These are phyloP conservation scores for Drosophila nasuta DNA, from an alignment of 1,140 invertebrate species.

Conservation along the genomic window DNA sequence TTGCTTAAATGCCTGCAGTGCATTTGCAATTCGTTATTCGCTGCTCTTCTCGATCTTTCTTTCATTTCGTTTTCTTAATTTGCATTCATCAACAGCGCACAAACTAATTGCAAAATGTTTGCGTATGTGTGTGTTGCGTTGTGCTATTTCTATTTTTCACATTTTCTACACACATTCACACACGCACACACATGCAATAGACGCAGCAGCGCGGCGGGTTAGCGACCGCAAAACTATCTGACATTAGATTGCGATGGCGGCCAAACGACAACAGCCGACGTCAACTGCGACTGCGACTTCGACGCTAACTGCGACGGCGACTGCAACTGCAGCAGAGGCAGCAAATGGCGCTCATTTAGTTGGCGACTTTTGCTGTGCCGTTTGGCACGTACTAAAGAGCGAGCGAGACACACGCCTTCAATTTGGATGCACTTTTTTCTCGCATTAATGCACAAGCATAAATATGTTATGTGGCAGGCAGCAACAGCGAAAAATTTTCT, in stretches of 20 bases:
- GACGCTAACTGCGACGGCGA: constrained; percentile 13
- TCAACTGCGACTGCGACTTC: constrained; percentile 18
- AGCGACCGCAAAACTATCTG: constrained; percentile 85
- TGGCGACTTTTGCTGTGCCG: constrained; percentile 49
- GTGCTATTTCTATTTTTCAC: constrained; percentile 68
- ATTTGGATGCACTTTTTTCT: constrained; percentile 44
- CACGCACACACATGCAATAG: constrained; percentile 17
- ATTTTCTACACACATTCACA: constrained; percentile 31
- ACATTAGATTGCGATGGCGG: constrained; percentile 85
- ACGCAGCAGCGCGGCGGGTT: constrained; percentile 68
- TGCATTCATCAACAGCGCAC: constrained; percentile 75
- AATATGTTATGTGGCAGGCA: constrained; percentile 33
- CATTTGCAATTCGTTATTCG: constrained; percentile 5
- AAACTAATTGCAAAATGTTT: constrained; percentile 74
- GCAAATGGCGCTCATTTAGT: constrained; percentile 38
- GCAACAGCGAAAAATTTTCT: constrained; percentile 39
- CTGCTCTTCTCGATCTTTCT: constrained; percentile 5
- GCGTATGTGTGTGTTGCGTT: constrained; percentile 43
- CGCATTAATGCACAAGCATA: neutral
- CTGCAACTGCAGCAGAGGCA: constrained; percentile 12
- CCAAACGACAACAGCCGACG: constrained; percentile 85
- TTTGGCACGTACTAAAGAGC: constrained; percentile 56
- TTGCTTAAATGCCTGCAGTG: constrained; percentile 5
- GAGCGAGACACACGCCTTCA: constrained; percentile 53
- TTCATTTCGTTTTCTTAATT: constrained; percentile 66